Base-by-base conservation (phyloP, 2,113 vertebrate genomes). In the Falco punctatus region DNA sequence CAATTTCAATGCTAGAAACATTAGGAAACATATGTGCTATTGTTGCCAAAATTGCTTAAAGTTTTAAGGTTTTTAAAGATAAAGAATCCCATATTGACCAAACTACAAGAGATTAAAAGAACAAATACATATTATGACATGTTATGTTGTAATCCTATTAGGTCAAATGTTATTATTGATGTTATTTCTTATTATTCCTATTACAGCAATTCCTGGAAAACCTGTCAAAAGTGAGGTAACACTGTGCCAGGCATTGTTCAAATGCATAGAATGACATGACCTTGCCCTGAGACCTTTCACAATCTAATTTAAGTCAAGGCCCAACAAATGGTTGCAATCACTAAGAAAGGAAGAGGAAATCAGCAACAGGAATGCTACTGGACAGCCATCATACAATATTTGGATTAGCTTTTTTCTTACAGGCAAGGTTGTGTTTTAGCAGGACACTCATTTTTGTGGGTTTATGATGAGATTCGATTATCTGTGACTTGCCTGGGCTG, bases 261-360 rank as follows among this genome's bases (percentile, higher is more conserved):
- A 78, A 74, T 1, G 3, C 64, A 46, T 22, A 65, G 48, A 74
- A 58, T 92, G 83, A 67, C 40, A 91, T n/a, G 77, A 94, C 81
- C 91, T 96, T 92, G 88, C 80, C 83, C 77, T 69, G 23, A 85
- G 88, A 95, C 80, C 65, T 92, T 91, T 91, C 66, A 21, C 69
- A 86, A 69, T 81, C 65, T 89, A 77, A 91, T 94, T 86, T 88
- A 93, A 83, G 33, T 80, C n/a, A 38, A 83, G 38, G 20, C 21
- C 33, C 23, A 86, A 57, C 61, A 94, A 78, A 96, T 65, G 61
- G 40, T 75, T 89, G 51, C 20, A 64, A 95, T 80, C 40, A 58
- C 33, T 79, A 28, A 57, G 49, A 84, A 83, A 78, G 52, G 48
- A 92, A 86, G 35, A 38, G 42, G 35, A 89, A 74, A 87, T 35